phyloP scores from a whole-genome alignment of 2,888 invertebrate species.

The Melipona beecheii region DNA sequence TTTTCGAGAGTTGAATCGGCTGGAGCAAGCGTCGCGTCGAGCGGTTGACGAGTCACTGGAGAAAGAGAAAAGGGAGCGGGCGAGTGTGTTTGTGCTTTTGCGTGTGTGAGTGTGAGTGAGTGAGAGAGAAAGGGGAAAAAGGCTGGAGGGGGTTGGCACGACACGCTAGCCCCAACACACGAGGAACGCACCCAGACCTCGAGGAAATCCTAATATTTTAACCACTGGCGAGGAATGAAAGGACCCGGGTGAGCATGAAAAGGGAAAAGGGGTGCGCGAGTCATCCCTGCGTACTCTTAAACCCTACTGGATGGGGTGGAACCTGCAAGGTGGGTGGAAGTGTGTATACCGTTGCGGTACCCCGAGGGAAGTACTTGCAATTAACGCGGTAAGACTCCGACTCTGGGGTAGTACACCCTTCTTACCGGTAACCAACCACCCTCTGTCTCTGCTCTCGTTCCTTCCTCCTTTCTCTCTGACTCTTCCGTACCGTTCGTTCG shows the following conservation, averaged over 20 bases:
- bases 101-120: too few species aligned
- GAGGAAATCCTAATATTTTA: constrained; percentile 78
- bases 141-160: not conserved
- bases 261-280: constrained; percentile 72
- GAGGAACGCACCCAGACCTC: constrained; percentile 58
- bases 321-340: constrained; percentile 59
- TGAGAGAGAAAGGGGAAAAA: not conserved
- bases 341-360: constrained; percentile 72
- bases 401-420: constrained; percentile 62
- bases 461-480: constrained; percentile 12
- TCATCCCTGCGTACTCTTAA: constrained; percentile 67
- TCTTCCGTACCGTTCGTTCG: constrained; percentile 1
- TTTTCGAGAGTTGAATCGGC: constrained; percentile 39
- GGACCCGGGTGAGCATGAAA: constrained; percentile 74
- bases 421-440: constrained; percentile 39
- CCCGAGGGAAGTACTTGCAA: constrained; percentile 79
- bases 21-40: constrained; percentile 45
- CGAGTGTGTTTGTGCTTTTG: too few species aligned
- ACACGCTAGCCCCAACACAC: constrained; percentile 34
- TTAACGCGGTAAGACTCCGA: constrained; percentile 79
- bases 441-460: constrained; percentile 8
- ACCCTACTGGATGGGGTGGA: constrained; percentile 49
- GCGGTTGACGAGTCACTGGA: constrained; percentile 36
- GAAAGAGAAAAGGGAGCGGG: not conserved
- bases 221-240: constrained; percentile 75